A percentile compares a stretch with the other conserved stretches of the same genome.
Conservation (phyloP, 2,888 invertebrate species). For the Noctua comes region DNA sequence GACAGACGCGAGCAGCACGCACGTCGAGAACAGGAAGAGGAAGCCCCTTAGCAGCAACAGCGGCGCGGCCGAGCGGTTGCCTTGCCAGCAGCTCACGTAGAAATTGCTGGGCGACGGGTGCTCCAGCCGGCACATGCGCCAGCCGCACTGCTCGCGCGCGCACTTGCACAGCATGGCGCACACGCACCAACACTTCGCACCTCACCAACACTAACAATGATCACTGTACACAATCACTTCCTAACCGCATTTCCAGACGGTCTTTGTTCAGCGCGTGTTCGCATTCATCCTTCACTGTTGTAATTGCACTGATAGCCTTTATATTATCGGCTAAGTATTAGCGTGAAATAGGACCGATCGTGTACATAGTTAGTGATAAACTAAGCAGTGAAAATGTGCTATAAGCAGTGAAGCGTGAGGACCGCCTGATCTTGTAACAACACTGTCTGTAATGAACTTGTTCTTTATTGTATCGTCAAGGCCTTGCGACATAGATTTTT, state of each 20-base stretch:
- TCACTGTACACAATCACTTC: constrained; percentile 58
- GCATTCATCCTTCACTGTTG: constrained; percentile 50
- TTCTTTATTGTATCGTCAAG: constrained; percentile 71
- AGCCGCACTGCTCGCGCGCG: constrained; percentile 71
- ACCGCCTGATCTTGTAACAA: constrained; percentile 70
- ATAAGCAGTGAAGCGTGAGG: constrained; percentile 75
- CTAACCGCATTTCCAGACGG: constrained; percentile 60
- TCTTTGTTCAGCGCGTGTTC: constrained; percentile 55
- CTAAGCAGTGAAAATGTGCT: constrained; percentile 73
- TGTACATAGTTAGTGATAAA: constrained; percentile 71
- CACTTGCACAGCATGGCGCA: constrained; percentile 71
- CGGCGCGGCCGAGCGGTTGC: constrained; percentile 76
- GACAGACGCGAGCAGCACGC: constrained; percentile 74
- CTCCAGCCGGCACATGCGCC: constrained; percentile 77
- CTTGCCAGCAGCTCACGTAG: constrained; percentile 84
- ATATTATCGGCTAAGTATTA: constrained; percentile 63
- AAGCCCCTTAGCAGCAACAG: constrained; percentile 74
- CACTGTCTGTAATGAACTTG: constrained; percentile 69
- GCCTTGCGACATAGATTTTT: constrained; percentile 69
- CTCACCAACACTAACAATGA: constrained; percentile 44
- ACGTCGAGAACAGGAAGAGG: constrained; percentile 78
- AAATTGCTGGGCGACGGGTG: constrained; percentile 79
- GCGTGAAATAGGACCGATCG: constrained; percentile 68
- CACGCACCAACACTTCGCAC: constrained; percentile 34
- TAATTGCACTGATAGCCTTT: constrained; percentile 65